These are phyloP conservation scores for Drosophila mojavensis DNA, from an alignment of 1,140 invertebrate species.

Conservation along the genomic window DNA sequence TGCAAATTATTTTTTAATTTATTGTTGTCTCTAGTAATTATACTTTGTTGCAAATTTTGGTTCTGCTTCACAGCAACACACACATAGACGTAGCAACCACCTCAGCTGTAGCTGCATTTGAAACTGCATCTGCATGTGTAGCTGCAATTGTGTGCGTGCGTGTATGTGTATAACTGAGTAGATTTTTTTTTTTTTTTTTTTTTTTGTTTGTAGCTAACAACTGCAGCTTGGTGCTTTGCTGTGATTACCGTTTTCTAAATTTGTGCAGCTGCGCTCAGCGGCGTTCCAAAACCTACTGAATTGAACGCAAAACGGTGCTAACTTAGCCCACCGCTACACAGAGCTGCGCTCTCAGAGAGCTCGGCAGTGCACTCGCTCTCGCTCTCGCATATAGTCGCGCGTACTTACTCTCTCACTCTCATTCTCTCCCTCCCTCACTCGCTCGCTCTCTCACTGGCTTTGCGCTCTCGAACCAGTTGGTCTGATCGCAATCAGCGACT, in stretches of 20 bases:
- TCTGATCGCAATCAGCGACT: constrained; percentile 54
- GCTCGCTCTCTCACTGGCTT: constrained; percentile 21
- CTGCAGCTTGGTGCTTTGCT: constrained; percentile 29
- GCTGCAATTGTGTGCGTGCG: constrained; percentile 44
- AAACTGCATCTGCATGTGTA: constrained; percentile 54
- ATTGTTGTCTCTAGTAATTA: constrained; percentile 31
- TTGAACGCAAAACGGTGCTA: constrained; percentile 26
- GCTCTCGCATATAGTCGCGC: neutral
- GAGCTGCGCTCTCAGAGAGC: constrained; percentile 8
- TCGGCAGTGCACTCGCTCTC: neutral
- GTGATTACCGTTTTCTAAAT: constrained; percentile 69
- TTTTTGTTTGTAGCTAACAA: constrained; percentile 45
- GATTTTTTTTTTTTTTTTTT: constrained; percentile 52
- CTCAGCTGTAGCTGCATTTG: constrained; percentile 62
- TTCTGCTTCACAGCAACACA: constrained; percentile 45
- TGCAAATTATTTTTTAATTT: constrained; percentile 12
- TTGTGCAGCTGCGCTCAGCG: constrained; percentile 78
- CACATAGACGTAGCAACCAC: constrained; percentile 22
- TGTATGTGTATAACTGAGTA: constrained; percentile 5
- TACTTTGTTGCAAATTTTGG: constrained; percentile 59
- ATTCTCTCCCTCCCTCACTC: constrained; percentile 19
- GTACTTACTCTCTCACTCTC: constrained; percentile 5
- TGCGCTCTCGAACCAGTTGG: constrained; percentile 49
- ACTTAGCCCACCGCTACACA: constrained; percentile 17
- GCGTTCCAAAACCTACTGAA: constrained; percentile 79